These are phyloP conservation scores for Tetramorium simillimum DNA, from an alignment of 1,140 invertebrate genomes.

Conservation along the genomic window DNA sequence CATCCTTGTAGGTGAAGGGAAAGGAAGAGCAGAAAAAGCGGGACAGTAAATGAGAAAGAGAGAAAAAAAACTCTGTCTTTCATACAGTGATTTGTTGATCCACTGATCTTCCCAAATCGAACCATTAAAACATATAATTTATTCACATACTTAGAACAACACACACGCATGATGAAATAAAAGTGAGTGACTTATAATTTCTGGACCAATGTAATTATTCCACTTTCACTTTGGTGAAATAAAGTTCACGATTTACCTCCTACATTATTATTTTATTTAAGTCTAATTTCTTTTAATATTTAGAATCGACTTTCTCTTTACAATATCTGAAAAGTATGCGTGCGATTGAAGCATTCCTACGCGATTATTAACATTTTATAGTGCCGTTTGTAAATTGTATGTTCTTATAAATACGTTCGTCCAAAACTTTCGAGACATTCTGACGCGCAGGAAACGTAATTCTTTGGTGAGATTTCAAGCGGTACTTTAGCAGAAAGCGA, in stretches of 20 bases:
- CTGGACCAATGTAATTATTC: background rate
- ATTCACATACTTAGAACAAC: conserved; percentile 24
- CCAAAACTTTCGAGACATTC: background rate
- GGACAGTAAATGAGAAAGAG: background rate
- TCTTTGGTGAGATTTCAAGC: background rate
- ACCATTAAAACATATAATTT: conserved; percentile 24
- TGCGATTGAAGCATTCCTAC: background rate
- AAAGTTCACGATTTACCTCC: background rate
- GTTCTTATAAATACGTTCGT: background rate
- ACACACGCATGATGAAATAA: background rate
- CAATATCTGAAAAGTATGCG: background rate
- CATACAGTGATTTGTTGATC: background rate
- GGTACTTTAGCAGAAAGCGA: background rate
- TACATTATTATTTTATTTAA: background rate
- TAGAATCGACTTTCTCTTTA: background rate
- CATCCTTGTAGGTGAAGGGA: background rate
- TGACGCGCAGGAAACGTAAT: background rate
- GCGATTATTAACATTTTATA: background rate
- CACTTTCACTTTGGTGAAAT: background rate
- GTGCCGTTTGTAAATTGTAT: background rate
- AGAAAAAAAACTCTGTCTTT: too few relatives aligned
- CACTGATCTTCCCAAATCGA: conserved; percentile 45
- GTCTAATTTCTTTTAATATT: background rate
- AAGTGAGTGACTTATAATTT: background rate
- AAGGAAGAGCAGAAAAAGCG: conserved; percentile 41